Conservation (phyloP, 2,113 vertebrate genomes). For the Galemys pyrenaicus region DNA sequence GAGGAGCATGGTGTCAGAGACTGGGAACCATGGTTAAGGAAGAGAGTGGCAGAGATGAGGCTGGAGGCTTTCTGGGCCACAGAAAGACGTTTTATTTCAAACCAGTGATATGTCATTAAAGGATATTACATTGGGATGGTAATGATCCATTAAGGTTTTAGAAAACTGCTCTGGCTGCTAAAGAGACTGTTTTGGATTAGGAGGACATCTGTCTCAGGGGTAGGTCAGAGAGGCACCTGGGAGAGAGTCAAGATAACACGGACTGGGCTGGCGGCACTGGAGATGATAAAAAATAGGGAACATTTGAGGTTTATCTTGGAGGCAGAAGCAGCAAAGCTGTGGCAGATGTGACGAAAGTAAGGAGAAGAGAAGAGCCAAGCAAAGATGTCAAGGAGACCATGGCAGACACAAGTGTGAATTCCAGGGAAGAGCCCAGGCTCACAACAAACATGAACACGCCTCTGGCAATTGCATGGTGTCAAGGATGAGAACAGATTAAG, state of each 20-base stretch:
- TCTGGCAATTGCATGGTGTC: not conserved
- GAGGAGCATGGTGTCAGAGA: no score
- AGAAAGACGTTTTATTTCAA: not conserved
- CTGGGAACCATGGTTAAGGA: not conserved
- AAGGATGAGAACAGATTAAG: not conserved
- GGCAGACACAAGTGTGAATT: not conserved
- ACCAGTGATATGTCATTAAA: not conserved
- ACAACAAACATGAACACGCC: not conserved
- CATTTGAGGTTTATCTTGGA: no score
- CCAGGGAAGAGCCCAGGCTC: not conserved
- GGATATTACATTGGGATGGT: not conserved
- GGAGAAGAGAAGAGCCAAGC: accelerated
- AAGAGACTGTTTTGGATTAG: not conserved
- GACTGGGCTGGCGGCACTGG: not conserved
- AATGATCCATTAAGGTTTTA: not conserved
- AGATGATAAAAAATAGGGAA: no score
- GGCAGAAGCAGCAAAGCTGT: not conserved
- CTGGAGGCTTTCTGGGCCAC: not conserved
- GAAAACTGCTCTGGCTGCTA: not conserved
- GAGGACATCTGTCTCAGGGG: not conserved
- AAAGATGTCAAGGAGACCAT: no score
- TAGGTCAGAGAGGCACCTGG: not conserved
- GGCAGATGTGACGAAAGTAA: not conserved
- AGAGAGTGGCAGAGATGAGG: not conserved
- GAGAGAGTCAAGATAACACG: not conserved